phyloP scores from a whole-genome alignment of 92 coral and sea anemone species.

The Plumapathes pennacea region DNA sequence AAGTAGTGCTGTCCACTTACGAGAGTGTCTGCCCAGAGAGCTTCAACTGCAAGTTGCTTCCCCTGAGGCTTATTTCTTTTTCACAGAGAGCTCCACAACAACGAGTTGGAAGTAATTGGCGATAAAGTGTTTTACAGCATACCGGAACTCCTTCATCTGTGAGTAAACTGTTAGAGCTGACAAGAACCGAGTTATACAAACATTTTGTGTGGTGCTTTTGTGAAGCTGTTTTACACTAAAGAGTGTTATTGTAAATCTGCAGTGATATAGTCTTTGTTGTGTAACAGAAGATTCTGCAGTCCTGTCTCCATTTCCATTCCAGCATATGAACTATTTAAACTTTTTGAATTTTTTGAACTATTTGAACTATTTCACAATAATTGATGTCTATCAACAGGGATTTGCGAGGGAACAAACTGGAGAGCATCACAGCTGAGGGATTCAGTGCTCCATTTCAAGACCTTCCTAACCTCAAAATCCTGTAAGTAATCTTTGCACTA shows the following conservation, averaged over 20 bases:
- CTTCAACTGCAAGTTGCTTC: no score
- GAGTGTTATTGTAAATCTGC: background rate
- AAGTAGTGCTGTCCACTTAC: no score
- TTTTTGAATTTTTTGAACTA: no score
- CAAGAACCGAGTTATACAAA: no score
- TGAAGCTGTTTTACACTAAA: background rate
- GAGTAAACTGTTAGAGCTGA: slow-evolving; percentile 30
- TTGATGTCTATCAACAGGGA: slow-evolving; percentile 60
- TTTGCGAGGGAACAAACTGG: slow-evolving; percentile 57
- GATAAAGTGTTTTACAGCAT: slow-evolving; percentile 83
- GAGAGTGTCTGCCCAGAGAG: no score
- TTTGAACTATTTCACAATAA: no score
- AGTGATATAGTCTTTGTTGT: no score
- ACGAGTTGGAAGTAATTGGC: slow-evolving; percentile 57
- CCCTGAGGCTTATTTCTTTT: background rate
- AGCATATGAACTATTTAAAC: no score
- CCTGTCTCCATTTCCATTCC: no score
- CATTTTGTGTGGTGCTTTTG: background rate
- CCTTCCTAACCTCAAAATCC: slow-evolving; percentile 75
- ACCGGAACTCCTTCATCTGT: slow-evolving; percentile 90
- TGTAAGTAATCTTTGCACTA: no score
- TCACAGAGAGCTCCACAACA: slow-evolving; percentile 77
- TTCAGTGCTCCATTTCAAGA: slow-evolving; percentile 73
- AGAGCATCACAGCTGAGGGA: slow-evolving; percentile 65
- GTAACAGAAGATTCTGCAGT: no score